A percentile compares a stretch with the other conserved stretches of the same genome.
phyloP scores from a whole-genome alignment of 2,113 vertebrate species.

The Nothobranchius furzeri region DNA sequence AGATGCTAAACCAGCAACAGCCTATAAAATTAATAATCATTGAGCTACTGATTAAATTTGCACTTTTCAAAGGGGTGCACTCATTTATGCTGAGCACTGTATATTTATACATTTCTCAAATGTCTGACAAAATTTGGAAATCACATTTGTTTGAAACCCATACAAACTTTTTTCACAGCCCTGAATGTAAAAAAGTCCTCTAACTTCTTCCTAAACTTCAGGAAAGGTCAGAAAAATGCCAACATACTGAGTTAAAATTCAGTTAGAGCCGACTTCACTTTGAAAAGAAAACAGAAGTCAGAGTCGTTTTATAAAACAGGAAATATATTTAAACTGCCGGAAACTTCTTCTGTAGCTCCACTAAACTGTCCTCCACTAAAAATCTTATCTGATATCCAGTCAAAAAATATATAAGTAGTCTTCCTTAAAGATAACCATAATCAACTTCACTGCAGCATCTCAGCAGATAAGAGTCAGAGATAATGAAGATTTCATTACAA shows the following conservation, averaged over 20 bases:
- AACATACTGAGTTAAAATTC: not conserved
- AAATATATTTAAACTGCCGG: slow-evolving; percentile 24
- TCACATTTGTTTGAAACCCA: not conserved
- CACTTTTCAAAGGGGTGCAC: no score
- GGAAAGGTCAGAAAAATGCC: not conserved
- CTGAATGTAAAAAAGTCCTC: not conserved
- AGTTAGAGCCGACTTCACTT: not conserved
- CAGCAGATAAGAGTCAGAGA: slow-evolving; percentile 19
- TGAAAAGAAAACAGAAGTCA: slow-evolving; percentile 4
- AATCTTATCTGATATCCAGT: slow-evolving; percentile 58
- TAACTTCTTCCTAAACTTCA: not conserved
- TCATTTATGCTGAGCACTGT: no score
- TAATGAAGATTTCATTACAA: slow-evolving; percentile 43
- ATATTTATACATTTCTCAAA: no score
- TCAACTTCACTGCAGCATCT: slow-evolving; percentile 19
- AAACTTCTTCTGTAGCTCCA: slow-evolving; percentile 33
- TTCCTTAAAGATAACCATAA: slow-evolving; percentile 30
- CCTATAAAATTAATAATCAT: no score
- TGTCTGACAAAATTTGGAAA: not conserved
- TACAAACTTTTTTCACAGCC: not conserved
- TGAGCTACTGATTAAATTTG: no score
- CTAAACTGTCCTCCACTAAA: slow-evolving; percentile 20
- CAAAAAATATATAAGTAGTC: slow-evolving; percentile 44
- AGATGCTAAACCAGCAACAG: no score
- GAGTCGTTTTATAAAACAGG: slow-evolving; percentile 21